Conservation (phyloP, 1,140 invertebrate genomes). For the Homarus americanus region DNA sequence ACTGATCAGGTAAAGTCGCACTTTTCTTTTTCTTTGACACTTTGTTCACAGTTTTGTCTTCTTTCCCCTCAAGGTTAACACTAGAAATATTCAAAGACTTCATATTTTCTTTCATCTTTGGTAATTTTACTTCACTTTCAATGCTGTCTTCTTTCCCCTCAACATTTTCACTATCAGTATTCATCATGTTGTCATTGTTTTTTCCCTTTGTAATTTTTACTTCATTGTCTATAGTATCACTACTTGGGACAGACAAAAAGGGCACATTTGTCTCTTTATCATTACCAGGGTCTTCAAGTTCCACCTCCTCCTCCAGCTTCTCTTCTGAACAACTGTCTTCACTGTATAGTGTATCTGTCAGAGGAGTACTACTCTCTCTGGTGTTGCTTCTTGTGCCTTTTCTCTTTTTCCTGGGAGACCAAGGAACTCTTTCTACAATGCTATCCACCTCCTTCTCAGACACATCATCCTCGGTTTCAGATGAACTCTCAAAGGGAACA, state of each 20-base stretch:
- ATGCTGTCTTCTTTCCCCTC: background rate
- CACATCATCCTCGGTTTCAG: slow-evolving; percentile 13
- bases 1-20: background rate
- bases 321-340: background rate
- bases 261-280: background rate
- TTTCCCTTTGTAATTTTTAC: background rate
- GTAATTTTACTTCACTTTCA: background rate
- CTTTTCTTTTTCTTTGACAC: background rate
- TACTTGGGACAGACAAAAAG: background rate
- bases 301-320: background rate
- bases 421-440: background rate
- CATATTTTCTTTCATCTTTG: slow-evolving; percentile 29
- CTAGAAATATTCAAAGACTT: background rate
- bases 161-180: background rate
- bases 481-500: slow-evolving; percentile 32
- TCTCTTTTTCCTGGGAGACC: background rate
- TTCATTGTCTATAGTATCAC: background rate
- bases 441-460: background rate
- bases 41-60: background rate
- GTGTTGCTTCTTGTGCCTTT: background rate
- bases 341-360: background rate
- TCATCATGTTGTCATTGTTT: background rate
- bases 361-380: background rate
- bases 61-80: background rate
- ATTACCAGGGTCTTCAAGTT: background rate